A percentile compares a stretch with the other conserved stretches of the same genome.
phyloP scores from a whole-genome alignment of 1,140 invertebrate genomes.

The Trichonephila inaurata region DNA sequence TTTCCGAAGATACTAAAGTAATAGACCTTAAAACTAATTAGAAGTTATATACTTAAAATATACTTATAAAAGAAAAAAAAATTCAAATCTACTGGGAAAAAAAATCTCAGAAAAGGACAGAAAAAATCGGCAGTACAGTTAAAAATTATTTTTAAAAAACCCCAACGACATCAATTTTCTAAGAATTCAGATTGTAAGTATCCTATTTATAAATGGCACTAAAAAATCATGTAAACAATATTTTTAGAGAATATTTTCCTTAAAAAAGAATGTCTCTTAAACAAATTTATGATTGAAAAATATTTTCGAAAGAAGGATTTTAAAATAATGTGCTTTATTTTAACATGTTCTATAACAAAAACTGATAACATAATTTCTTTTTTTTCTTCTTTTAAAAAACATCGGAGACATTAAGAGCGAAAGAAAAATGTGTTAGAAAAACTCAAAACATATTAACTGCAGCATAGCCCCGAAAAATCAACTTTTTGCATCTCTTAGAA shows the following conservation, averaged over 20 bases:
- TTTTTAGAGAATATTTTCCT: neutral
- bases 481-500: conserved; percentile 33
- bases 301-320: neutral
- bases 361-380: neutral
- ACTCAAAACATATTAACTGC: conserved; percentile 29
- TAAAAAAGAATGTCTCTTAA: neutral
- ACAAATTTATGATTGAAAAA: neutral
- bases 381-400: neutral
- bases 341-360: neutral
- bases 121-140: too few species aligned
- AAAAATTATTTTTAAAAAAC: too few species aligned
- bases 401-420: neutral
- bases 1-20: too few species aligned
- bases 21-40: too few species aligned
- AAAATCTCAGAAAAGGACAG: too few species aligned
- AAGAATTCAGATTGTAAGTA: too few species aligned
- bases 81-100: too few species aligned
- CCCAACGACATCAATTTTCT: too few species aligned
- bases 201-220: too few species aligned
- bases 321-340: neutral
- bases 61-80: too few species aligned
- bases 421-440: neutral
- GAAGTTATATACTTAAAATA: too few species aligned
- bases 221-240: neutral
- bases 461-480: neutral